A percentile compares a stretch with the other conserved stretches of the same genome.
Conservation (phyloP, 2,888 invertebrate genomes). For the Trissoscelio sp. region DNA sequence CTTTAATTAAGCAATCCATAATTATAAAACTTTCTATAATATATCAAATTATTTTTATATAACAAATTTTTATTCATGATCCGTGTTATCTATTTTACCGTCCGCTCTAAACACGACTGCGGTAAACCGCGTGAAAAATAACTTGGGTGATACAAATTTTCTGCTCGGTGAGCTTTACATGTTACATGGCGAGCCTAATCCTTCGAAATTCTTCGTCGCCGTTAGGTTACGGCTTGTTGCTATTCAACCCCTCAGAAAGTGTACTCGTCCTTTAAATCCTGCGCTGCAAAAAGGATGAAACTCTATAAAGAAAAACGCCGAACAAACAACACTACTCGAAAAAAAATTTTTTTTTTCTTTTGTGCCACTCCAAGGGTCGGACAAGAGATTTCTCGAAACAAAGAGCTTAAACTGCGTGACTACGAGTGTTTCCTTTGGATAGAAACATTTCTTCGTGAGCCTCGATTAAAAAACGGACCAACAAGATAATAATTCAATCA, state of each 20-base stretch:
- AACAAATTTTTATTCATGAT: too few species aligned
- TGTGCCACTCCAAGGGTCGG: constrained; percentile 67
- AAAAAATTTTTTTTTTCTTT: constrained; percentile 50
- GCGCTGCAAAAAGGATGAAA: constrained; percentile 68
- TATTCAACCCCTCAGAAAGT: constrained; percentile 17
- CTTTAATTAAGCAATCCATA: too few species aligned
- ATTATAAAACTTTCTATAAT: too few species aligned
- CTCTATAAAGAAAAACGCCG: constrained; percentile 75
- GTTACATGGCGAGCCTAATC: constrained; percentile 42
- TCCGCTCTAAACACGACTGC: neutral
- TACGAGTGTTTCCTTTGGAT: constrained; percentile 40
- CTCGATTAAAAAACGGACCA: constrained; percentile 8
- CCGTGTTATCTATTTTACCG: constrained; percentile 4
- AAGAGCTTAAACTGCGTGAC: constrained; percentile 62
- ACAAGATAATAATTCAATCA: constrained; percentile 27
- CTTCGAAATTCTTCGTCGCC: constrained; percentile 36
- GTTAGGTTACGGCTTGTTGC: constrained; percentile 49
- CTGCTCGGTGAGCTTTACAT: constrained; percentile 33
- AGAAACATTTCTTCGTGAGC: constrained; percentile 29
- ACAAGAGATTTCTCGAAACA: constrained; percentile 70
- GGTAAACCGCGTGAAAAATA: constrained; percentile 44
- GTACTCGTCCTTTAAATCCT: constrained; percentile 67
- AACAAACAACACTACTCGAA: constrained; percentile 73
- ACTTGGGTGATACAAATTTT: constrained; percentile 44
- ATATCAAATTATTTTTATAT: too few species aligned